phyloP scores from a whole-genome alignment of 2,113 vertebrate genomes.

The Columba livia region DNA sequence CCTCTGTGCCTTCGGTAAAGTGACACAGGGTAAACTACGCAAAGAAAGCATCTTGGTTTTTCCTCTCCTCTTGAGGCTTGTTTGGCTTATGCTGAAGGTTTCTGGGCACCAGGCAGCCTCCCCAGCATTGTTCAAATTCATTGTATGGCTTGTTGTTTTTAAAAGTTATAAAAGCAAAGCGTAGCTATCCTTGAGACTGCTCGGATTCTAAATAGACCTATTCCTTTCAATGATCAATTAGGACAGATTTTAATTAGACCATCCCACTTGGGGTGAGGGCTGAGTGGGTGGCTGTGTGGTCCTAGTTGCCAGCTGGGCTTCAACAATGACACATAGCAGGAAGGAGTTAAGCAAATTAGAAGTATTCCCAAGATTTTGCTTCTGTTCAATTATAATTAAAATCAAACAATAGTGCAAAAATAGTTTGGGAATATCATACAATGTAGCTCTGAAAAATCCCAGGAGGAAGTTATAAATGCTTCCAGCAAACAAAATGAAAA shows the following conservation, averaged over 20 bases:
- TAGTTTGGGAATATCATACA: conserved; percentile 26
- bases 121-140: background rate
- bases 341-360: conserved; percentile 57
- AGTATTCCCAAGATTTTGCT: conserved; percentile 62
- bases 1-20: background rate
- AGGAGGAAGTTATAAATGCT: conserved; percentile 73
- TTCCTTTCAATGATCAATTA: conserved; percentile 1
- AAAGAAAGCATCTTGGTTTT: background rate
- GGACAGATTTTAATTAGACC: background rate
- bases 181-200: background rate
- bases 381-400: conserved; percentile 72
- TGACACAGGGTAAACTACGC: background rate
- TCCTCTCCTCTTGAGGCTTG: background rate
- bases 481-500: conserved; percentile 77
- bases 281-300: no score
- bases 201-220: background rate
- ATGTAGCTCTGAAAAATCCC: conserved; percentile 50
- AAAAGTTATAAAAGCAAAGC: background rate
- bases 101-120: background rate
- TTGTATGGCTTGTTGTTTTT: background rate
- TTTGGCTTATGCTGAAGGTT: background rate
- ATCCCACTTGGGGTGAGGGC: no score
- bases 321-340: background rate
- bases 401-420: conserved; percentile 58
- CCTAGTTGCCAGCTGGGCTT: no score